Percentiles rank a stretch among this genome's conserved stretches.
Conservation (phyloP, 2,888 invertebrate species). For the Melipona beecheii region DNA sequence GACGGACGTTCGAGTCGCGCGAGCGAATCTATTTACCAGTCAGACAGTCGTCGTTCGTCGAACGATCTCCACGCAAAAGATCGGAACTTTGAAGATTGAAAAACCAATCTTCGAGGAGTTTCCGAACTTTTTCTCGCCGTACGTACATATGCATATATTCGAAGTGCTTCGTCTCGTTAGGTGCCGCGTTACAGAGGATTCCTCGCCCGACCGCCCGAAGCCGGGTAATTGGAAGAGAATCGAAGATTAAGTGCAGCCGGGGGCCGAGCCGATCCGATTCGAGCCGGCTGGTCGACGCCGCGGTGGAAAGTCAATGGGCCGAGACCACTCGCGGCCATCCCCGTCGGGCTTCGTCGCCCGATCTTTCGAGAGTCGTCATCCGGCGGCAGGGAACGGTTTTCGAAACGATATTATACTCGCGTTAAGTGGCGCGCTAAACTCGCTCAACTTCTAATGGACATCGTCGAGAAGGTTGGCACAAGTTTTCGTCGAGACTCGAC, state of each 20-base stretch:
- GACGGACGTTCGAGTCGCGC: too few species aligned
- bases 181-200: constrained; percentile 12
- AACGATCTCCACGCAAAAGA: too few species aligned
- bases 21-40: too few species aligned
- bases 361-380: constrained; percentile 45
- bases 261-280: not conserved
- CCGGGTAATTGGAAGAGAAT: constrained; percentile 42
- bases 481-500: not conserved
- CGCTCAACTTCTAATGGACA: constrained; percentile 69
- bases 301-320: not conserved
- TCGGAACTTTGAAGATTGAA: too few species aligned
- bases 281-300: not conserved
- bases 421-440: constrained; percentile 67
- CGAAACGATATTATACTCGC: constrained; percentile 63
- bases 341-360: constrained; percentile 19
- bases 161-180: too few species aligned
- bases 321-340: not conserved
- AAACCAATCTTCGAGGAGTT: too few species aligned
- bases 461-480: constrained; percentile 23
- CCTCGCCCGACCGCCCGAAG: not conserved
- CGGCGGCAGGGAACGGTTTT: constrained; percentile 45
- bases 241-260: constrained; percentile 41
- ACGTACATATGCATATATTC: too few species aligned
- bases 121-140: too few species aligned
- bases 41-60: too few species aligned